A percentile compares a stretch with the other conserved stretches of the same genome.
Conservation (phyloP, 2,113 vertebrate genomes). For the Ctenodactylus gundi region DNA sequence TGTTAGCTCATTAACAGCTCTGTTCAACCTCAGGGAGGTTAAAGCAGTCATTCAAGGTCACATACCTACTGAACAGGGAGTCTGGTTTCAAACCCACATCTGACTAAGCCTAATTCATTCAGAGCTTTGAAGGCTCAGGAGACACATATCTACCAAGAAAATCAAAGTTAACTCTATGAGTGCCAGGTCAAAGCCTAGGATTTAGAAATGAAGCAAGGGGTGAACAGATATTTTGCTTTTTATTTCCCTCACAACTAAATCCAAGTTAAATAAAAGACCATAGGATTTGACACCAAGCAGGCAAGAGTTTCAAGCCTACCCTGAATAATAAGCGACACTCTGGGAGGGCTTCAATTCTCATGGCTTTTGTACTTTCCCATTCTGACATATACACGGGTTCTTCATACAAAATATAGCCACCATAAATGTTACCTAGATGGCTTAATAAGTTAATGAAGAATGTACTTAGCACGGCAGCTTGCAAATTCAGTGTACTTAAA, state of each 20-base stretch:
- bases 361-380: neutral
- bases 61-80: neutral
- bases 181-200: neutral
- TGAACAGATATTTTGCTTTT: neutral
- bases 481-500: neutral
- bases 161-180: neutral
- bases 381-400: neutral
- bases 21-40: slow-evolving; percentile 39
- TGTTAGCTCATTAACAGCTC: slow-evolving; percentile 62
- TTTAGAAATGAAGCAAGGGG: neutral
- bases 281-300: neutral
- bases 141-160: neutral
- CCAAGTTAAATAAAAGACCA: neutral
- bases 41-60: slow-evolving; percentile 41
- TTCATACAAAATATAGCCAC: neutral
- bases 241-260: neutral
- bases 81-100: slow-evolving; percentile 49
- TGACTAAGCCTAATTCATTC: neutral
- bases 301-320: neutral
- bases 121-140: slow-evolving; percentile 23
- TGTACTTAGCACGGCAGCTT: neutral
- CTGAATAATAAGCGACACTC: neutral
- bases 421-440: neutral
- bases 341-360: neutral
- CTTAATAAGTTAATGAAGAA: neutral